Base-by-base conservation (phyloP, 1,140 invertebrate genomes). In the Tetraneura akinire region DNA sequence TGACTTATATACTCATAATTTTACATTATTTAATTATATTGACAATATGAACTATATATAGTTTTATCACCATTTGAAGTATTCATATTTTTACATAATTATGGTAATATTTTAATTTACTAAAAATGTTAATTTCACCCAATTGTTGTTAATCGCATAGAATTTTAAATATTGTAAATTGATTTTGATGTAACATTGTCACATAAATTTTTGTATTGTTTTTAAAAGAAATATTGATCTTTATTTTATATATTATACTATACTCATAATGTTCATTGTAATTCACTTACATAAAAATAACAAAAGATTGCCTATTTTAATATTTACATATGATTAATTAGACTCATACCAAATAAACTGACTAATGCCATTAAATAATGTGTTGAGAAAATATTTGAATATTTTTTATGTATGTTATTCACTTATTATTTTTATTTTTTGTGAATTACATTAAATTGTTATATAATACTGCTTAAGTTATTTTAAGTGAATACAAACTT, bases 311-410 rank as follows among this genome's bases (percentile, higher is more conserved):
- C 23, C 51, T 29, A 26, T 49, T 51, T 51, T 71, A 4, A 51
- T 51, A 71, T 51, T 70, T 16, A 49, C 14, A 51, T 71, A 13
- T n/a, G n/a, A n/a, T n/a, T n/a, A n/a, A n/a, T n/a, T n/a, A n/a
- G n/a, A n/a, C n/a, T n/a, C n/a, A n/a, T 71, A 51, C 47, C 23
- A 51, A 71, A 47, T 70, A 70, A 70, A 26, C 23, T 29, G 29
- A 3, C 51, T 71, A 66, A 37, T 49, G 21, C 18, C 21, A 49
- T 70, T 26, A 47, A 49, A 0, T 49, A 18, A 71, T 51, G 47
- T 29, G 47, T 71, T 49, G 26, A 70, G 16, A 11, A 45, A 49
- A 70, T 5, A 70, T 32, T 45, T 21, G 16, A 51, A 71, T 9
- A 51, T 71, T 3, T 71, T 45, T 71, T 49, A 71, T 71, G 21